Conservation (phyloP, 2,888 invertebrate species). For the Adineta ricciae region DNA sequence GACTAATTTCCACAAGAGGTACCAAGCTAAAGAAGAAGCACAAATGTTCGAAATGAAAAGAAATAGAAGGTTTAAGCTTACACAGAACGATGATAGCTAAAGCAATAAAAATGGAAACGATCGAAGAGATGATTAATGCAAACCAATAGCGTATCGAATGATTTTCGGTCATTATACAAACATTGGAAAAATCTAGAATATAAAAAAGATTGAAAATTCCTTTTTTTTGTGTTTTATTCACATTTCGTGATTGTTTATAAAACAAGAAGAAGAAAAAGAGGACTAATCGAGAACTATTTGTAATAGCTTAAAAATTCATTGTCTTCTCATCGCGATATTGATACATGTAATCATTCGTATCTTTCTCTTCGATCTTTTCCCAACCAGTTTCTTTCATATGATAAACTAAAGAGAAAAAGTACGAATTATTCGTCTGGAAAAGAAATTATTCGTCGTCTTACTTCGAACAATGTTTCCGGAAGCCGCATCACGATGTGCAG, state of each 20-base stretch:
- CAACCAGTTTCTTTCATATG: conserved; percentile 84
- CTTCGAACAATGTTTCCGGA: conserved; percentile 86
- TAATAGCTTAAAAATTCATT: not conserved
- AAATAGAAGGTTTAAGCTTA: not conserved
- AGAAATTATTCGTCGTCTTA: conserved; percentile 38
- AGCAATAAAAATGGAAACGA: not conserved
- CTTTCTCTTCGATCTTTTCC: conserved; percentile 80
- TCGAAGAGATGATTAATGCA: not conserved
- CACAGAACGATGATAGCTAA: not conserved
- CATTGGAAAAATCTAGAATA: not conserved
- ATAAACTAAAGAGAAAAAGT: conserved; percentile 60
- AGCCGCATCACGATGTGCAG: conserved; percentile 89
- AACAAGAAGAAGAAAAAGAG: not conserved
- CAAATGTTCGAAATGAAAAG: not conserved
- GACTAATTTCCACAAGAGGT: conserved; percentile 5
- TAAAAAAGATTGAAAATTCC: not conserved
- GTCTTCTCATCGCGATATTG: conserved; percentile 58
- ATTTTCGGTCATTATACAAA: not conserved
- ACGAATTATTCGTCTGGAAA: not conserved
- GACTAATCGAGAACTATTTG: not conserved
- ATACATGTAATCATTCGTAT: conserved; percentile 81
- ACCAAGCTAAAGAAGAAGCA: not conserved
- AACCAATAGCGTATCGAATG: not conserved
- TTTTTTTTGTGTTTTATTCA: not conserved
- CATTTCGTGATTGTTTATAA: not conserved